Evolutionary conservation across 53 echinoderm and acorn worm genomes (phyloP), one percentile per base, ranked within the genome.

Genomic region (Echinometra lucunter): DNA sequence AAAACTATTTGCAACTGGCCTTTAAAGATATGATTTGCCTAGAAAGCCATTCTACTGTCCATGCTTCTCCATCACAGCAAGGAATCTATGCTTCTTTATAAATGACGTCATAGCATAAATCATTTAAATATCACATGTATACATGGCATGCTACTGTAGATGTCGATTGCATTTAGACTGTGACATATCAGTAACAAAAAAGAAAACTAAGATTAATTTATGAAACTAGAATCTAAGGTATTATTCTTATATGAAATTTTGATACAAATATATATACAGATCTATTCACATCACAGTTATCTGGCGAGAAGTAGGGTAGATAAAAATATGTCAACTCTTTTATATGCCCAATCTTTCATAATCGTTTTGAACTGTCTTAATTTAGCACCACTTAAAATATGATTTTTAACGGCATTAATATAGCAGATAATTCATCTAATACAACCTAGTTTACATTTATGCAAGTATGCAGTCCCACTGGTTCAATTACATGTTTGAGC

Each of bases 241-340:
- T 78, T 16, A 28, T 85, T 85, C 28, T 27, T 9, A 28, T 85
- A 85, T 85, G 53, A 85, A 85, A 47, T 49, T 49, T 49, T 85
- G 49, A 85, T 85, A 85, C 85, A 85, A 85, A 85, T 85, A 85
- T 85, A 49, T 85, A 78, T 78, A 85, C 85, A 85, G 49, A 47
- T 47, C 45, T 85, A 28, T 85, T 85, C 85, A 85, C 49, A 47
- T 23, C 8, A 85, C 15, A 49, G 49, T 30, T 47, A 78, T 35
- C 34, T 74, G 35, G 74, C 74, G 34, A 38, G 23, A 85, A 85
- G 85, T 85, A 1, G 15, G 28, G 85, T 45, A 16, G 49, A 85
- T 27, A 85, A 28, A 45, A 85, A 85, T 81, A 81, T 19, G 53
- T 74, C 32, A 85, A 27, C 85, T 49, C 85, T n/a, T 85, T 47